Base-by-base conservation (phyloP, 1,140 invertebrate species). In the Charaxes varanes region DNA sequence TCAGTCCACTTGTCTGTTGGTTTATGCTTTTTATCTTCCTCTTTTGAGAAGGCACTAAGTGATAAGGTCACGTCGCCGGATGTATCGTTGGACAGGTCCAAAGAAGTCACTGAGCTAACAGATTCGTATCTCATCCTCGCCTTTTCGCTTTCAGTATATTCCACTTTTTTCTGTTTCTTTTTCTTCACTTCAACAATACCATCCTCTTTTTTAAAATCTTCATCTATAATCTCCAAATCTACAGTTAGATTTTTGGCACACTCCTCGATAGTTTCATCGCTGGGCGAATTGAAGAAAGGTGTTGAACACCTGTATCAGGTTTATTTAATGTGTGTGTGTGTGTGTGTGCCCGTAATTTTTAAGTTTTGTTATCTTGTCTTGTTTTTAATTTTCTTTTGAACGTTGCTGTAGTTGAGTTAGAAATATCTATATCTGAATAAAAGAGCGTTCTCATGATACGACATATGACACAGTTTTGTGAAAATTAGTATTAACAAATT, bases 271-370 rank as follows among this genome's bases (percentile, higher is more conserved):
- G 79, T 62, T 34, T 88, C 86, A 60, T 87, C 86, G 14, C 49
- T 70, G 2, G 87, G 85, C 3, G 86, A 86, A 32, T 86, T 86
- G 37, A 68, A 86, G 59, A 87, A 90, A 1, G 89, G 89, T 2
- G 90, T 91, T 19, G n/a, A n/a, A n/a, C n/a, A n/a, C n/a, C n/a
- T n/a, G n/a, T n/a, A n/a, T n/a, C n/a, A n/a, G n/a, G n/a, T n/a
- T n/a, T n/a, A n/a, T n/a, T n/a, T n/a, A n/a, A n/a, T n/a, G n/a
- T n/a, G n/a, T n/a, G n/a, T n/a, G n/a, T n/a, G n/a, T n/a, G n/a
- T n/a, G n/a, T n/a, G n/a, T n/a, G n/a, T n/a, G n/a, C n/a, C n/a
- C n/a, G n/a, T n/a, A n/a, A n/a, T n/a, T n/a, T n/a, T n/a, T n/a
- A n/a, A n/a, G n/a, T n/a, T n/a, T n/a, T n/a, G n/a, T n/a, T n/a